Evolutionary conservation across 37 sponge, comb jelly and placozoan species (phyloP).

Genomic region (Haliclona indistincta): DNA sequence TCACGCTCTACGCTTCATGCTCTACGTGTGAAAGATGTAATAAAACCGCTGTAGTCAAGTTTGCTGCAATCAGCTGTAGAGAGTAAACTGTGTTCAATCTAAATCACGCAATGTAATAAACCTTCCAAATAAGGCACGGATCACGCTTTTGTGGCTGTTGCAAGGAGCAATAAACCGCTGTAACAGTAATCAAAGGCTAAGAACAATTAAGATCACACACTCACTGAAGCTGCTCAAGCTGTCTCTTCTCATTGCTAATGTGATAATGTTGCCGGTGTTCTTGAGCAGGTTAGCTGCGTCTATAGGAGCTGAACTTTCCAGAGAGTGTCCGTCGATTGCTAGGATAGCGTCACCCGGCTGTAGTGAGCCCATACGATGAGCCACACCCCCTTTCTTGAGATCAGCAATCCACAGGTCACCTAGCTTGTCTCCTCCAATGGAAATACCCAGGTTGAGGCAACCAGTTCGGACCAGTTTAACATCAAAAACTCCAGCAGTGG

Average conservation of each 20-base stretch:
- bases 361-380: slow-evolving; percentile 77
- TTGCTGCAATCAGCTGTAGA: no score
- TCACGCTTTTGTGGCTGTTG: no score
- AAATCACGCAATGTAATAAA: no score
- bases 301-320: slow-evolving; percentile 53
- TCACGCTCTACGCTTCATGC: no score
- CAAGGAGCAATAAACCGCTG: no score
- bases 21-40: no score
- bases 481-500: slow-evolving; percentile 79
- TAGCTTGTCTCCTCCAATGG: slow-evolving; percentile 83
- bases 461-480: slow-evolving; percentile 68
- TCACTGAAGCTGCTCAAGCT: background rate
- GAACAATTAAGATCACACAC: no score
- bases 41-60: no score
- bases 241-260: slow-evolving; percentile 78
- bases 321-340: slow-evolving; percentile 76
- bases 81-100: no score
- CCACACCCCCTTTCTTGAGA: slow-evolving; percentile 89
- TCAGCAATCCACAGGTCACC: slow-evolving; percentile 89
- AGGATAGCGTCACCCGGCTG: slow-evolving; percentile 80
- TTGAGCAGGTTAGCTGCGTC: slow-evolving; percentile 75
- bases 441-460: slow-evolving; percentile 76
- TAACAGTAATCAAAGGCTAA: no score
- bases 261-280: slow-evolving; percentile 63
- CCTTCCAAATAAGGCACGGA: no score